These are phyloP conservation scores for Aphodius granarius DNA, from an alignment of 2,888 invertebrate species.

Conservation along the genomic window DNA sequence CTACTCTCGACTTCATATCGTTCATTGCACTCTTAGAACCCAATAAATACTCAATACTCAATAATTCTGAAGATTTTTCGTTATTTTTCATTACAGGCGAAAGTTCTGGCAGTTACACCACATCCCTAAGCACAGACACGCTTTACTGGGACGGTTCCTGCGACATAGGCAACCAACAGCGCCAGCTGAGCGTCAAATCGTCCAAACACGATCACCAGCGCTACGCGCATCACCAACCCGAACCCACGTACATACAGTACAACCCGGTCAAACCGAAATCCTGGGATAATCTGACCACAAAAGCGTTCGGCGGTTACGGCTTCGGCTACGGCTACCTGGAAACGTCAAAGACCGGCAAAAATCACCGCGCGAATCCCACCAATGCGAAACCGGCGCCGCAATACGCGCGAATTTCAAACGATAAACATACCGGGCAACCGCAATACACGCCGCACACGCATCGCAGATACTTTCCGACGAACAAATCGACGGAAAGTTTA, in stretches of 20 bases:
- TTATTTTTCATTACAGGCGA: conserved; percentile 49
- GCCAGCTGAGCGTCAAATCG: conserved; percentile 53
- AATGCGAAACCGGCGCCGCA: conserved; percentile 41
- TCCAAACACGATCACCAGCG: conserved; percentile 51
- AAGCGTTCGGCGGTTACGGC: conserved; percentile 83
- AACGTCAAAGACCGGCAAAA: conserved; percentile 57
- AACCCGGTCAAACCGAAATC: conserved; percentile 76
- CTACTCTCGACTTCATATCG: no score
- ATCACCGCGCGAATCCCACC: conserved; percentile 25
- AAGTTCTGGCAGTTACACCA: conserved; percentile 79
- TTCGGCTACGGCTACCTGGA: conserved; percentile 85
- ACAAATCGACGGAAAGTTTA: conserved; percentile 81
- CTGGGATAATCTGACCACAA: conserved; percentile 87
- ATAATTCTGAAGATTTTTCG: no score
- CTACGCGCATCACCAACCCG: conserved; percentile 40
- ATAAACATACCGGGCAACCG: conserved; percentile 44
- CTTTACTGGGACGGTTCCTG: conserved; percentile 74
- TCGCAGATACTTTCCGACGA: conserved; percentile 61
- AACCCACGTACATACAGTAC: conserved; percentile 55
- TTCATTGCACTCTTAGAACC: no score
- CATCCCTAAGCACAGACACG: conserved; percentile 84
- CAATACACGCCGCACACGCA: conserved; percentile 56
- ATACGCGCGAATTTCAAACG: conserved; percentile 50
- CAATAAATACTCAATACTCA: no score
- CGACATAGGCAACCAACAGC: conserved; percentile 46